Evolutionary conservation across 2,797 vertebrate species (phyloP), one percentile per base, ranked within the genome.

Genomic region (Bradypodion pumilum): DNA sequence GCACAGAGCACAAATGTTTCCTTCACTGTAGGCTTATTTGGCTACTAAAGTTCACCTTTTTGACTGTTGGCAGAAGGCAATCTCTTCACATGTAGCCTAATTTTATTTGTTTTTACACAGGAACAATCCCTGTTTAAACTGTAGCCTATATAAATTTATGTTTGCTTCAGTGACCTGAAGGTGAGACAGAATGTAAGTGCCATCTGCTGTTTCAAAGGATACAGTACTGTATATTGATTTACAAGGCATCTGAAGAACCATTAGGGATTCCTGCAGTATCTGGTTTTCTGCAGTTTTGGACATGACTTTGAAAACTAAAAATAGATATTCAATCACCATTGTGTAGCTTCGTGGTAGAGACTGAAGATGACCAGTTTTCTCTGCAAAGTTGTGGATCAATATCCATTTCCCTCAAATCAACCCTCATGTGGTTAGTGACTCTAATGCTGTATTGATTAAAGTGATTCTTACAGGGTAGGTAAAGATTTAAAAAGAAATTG

Each of bases 221-320:
- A 9, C 59, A 8, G 46, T 78, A 9, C 59, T 7, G 46, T 78
- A 1, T 44, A 25, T 6, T 49, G 25, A 2, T 13, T 85, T 84
- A 10, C 44, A 49, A 44, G 63, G 1, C 4, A 69, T 6, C 86
- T 81, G 7, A 87, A 88, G 77, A 9, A 49, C 0, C n/a, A 2
- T 40, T 8, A 60, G 27, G 83, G n/a, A 1, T 1, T 65, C 35
- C 12, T 82, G 37, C 1, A 42, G 32, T 70, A 84, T 82, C 4
- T 77, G 3, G 86, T 85, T 84, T 44, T 66, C 3, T 23, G 0
- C 70, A 15, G 81, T 29, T 75, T 27, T n/a, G 74, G 27, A 66
- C 8, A 60, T 40, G 2, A 85, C 85, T 29, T 74, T 27, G 84
- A 86, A 66, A 85, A 63, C 1, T 3, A 78, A 88, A 87, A 88